Conservation (phyloP, 2,797 vertebrate genomes). For the Borostomias antarcticus region DNA sequence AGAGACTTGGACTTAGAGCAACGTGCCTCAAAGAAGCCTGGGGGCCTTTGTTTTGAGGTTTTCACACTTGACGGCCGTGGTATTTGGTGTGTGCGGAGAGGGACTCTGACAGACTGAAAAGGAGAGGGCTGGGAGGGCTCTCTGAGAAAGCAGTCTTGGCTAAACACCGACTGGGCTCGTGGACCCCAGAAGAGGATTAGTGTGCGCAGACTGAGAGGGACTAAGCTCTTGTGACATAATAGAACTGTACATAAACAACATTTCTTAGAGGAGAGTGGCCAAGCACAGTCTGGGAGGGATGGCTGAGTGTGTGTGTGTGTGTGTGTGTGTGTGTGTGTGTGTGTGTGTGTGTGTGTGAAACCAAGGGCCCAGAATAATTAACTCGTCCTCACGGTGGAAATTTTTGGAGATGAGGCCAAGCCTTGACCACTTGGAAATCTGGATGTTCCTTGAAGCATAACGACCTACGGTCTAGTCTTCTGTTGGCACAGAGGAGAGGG, state of each 20-base stretch:
- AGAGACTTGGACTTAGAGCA: conserved; percentile 69
- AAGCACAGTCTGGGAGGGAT: conserved; percentile 34
- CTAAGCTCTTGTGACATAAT: conserved; percentile 78
- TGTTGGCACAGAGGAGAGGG: not conserved
- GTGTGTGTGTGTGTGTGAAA: conserved; percentile 61
- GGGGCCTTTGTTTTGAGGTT: conserved; percentile 73
- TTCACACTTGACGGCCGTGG: conserved; percentile 73
- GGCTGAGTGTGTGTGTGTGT: conserved; percentile 48
- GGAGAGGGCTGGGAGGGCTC: conserved; percentile 53
- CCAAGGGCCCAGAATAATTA: conserved; percentile 52
- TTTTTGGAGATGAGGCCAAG: not conserved
- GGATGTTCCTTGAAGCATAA: conserved; percentile 34
- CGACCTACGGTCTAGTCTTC: conserved; percentile 15
- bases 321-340: conserved; percentile 56
- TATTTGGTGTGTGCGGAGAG: conserved; percentile 65
- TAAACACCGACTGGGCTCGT: conserved; percentile 63
- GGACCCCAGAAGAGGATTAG: conserved; percentile 71
- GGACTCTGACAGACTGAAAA: conserved; percentile 63
- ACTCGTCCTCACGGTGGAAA: conserved; percentile 28
- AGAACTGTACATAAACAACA: conserved; percentile 79
- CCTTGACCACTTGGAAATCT: conserved; percentile 24
- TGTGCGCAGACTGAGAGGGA: conserved; percentile 66
- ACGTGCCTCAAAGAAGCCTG: conserved; percentile 67
- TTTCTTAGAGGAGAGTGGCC: conserved; percentile 64
- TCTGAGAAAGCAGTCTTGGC: conserved; percentile 63